Percentiles rank a stretch among this genome's conserved stretches.
Conservation (phyloP, 2,888 invertebrate species). For the Tenthredo amoena region DNA sequence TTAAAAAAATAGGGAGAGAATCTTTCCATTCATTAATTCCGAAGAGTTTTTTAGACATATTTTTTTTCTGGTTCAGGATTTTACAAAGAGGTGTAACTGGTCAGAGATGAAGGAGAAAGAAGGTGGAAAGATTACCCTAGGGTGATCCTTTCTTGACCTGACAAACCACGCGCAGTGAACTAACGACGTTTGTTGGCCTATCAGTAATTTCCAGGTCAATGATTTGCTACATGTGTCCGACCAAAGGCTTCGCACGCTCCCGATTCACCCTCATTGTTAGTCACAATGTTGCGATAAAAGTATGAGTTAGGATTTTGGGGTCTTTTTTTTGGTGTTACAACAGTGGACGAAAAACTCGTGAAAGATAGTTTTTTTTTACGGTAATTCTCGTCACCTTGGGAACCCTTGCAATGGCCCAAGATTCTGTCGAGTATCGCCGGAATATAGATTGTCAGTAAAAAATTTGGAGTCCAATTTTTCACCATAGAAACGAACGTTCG, state of each 20-base stretch:
- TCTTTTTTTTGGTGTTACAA: neutral
- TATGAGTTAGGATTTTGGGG: neutral
- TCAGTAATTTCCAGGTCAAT: constrained; percentile 42
- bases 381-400: neutral
- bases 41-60: no score
- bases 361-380: neutral
- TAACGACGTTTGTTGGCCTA: constrained; percentile 35
- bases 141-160: neutral
- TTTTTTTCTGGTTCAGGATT: neutral
- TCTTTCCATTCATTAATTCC: no score
- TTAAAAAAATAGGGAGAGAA: no score
- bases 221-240: constrained; percentile 33
- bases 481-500: no score
- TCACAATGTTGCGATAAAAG: neutral
- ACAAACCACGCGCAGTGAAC: constrained; percentile 11
- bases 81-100: neutral
- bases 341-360: neutral
- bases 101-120: neutral
- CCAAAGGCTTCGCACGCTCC: neutral
- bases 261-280: constrained; percentile 23
- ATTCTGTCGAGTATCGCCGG: neutral
- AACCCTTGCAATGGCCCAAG: neutral
- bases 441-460: no score
- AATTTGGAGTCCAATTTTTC: no score
- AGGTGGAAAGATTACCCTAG: neutral